Conservation (phyloP, 2,797 vertebrate genomes). For the Poliocrania exsul region DNA sequence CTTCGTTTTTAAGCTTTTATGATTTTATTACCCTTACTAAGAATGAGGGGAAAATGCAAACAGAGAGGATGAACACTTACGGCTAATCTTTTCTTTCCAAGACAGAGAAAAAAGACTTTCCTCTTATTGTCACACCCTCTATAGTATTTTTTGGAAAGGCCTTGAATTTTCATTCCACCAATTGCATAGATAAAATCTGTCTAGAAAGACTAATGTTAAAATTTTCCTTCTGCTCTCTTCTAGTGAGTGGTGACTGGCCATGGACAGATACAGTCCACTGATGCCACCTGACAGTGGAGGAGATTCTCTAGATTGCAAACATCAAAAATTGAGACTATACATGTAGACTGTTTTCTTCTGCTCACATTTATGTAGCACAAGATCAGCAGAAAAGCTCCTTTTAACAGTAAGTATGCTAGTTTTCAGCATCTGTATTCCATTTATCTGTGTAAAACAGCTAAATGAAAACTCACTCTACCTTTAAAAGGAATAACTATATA, state of each 20-base stretch:
- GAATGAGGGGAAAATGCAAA: not conserved
- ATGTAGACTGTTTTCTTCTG: not conserved
- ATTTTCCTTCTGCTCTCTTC: not conserved
- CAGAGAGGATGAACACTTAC: not conserved
- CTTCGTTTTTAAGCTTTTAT: slow-evolving; percentile 11
- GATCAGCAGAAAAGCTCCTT: not conserved
- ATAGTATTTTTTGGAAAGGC: not conserved
- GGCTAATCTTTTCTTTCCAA: not conserved
- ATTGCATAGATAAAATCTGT: not conserved
- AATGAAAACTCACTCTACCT: not conserved
- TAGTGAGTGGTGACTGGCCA: accelerated
- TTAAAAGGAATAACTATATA: not conserved
- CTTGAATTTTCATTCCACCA: not conserved
- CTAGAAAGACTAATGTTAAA: not conserved
- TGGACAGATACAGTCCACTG: not conserved
- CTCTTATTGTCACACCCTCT: not conserved
- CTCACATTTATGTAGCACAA: not conserved
- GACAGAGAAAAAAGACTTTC: not conserved
- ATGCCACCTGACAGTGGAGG: not conserved
- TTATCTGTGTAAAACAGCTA: not conserved
- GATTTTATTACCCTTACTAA: not conserved
- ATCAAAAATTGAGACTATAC: not conserved
- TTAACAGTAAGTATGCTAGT: not conserved
- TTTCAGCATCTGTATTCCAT: not conserved
- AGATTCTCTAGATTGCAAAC: not conserved